Evolutionary conservation across 1,140 invertebrate species (phyloP).

Genomic region (Hermetia illucens): DNA sequence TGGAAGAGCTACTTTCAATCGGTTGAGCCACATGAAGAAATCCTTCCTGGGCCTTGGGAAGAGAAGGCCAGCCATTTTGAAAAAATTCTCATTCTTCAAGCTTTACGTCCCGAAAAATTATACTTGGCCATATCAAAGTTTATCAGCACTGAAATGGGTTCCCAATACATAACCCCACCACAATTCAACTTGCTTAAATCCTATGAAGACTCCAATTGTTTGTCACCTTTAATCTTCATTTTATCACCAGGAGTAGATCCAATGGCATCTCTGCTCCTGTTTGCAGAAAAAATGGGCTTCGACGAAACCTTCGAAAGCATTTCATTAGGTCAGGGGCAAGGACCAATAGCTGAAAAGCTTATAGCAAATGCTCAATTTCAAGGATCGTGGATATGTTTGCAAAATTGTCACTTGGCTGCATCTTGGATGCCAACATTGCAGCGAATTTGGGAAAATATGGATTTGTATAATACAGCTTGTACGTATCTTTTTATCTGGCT

Average conservation of each 20-base stretch:
- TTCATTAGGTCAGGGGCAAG: slow-evolving; percentile 85
- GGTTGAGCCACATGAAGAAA: slow-evolving; percentile 46
- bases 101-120: slow-evolving; percentile 74
- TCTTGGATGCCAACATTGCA: slow-evolving; percentile 78
- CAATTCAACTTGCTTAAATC: slow-evolving; percentile 76
- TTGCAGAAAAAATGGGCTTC: slow-evolving; percentile 67
- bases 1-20: slow-evolving; percentile 69
- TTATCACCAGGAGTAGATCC: slow-evolving; percentile 85
- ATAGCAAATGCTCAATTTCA: slow-evolving; percentile 62
- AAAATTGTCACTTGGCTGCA: slow-evolving; percentile 87
- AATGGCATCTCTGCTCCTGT: slow-evolving; percentile 59
- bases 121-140: slow-evolving; percentile 44
- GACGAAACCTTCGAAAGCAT: slow-evolving; percentile 65
- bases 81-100: slow-evolving; percentile 63
- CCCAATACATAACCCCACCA: slow-evolving; percentile 68
- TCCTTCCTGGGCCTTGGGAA: slow-evolving; percentile 50
- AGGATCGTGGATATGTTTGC: slow-evolving; percentile 80
- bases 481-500: slow-evolving; percentile 19
- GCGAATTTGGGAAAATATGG: slow-evolving; percentile 64
- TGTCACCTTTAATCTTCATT: slow-evolving; percentile 81
- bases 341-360: slow-evolving; percentile 63
- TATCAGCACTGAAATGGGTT: slow-evolving; percentile 56
- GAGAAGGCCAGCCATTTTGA: slow-evolving; percentile 54
- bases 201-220: slow-evolving; percentile 67
- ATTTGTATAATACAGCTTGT: slow-evolving; percentile 54